A percentile compares a stretch with the other conserved stretches of the same genome.
Conservation (phyloP, 37 sponge, comb jelly and placozoan genomes). For the Cladorhizidae sp. region DNA sequence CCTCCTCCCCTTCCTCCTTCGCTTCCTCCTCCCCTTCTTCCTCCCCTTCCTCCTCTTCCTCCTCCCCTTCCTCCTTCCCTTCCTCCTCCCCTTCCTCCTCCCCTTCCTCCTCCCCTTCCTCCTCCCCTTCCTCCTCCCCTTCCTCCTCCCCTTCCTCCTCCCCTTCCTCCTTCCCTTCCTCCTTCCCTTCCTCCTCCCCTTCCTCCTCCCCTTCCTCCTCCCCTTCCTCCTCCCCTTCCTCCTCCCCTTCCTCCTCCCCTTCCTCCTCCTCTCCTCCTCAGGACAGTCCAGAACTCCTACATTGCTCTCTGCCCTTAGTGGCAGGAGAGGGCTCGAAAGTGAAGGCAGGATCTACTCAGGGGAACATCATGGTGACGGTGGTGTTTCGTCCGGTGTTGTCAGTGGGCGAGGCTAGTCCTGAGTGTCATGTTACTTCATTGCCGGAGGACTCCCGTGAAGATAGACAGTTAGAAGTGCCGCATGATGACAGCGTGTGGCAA, state of each 20-base stretch:
- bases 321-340: too few relatives aligned
- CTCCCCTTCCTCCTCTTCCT: not conserved
- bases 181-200: too few relatives aligned
- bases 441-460: not conserved
- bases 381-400: conserved; percentile 51
- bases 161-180: too few relatives aligned
- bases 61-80: conserved; percentile 1
- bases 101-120: not conserved
- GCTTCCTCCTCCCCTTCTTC: too few relatives aligned
- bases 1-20: too few relatives aligned
- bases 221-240: conserved; percentile 3
- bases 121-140: not conserved
- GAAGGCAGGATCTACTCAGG: not conserved
- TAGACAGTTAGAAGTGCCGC: too few relatives aligned
- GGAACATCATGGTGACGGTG: conserved; percentile 37
- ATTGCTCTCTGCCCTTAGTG: conserved; percentile 12
- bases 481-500: too few relatives aligned
- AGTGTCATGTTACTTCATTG: not conserved
- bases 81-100: not conserved
- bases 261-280: not conserved
- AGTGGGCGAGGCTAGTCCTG: conserved; percentile 21
- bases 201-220: not conserved
- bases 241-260: not conserved
- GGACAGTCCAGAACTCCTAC: conserved; percentile 35
- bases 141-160: not conserved